Conservation (phyloP, 2,797 vertebrate species). For the Chrysocyon brachyurus region DNA sequence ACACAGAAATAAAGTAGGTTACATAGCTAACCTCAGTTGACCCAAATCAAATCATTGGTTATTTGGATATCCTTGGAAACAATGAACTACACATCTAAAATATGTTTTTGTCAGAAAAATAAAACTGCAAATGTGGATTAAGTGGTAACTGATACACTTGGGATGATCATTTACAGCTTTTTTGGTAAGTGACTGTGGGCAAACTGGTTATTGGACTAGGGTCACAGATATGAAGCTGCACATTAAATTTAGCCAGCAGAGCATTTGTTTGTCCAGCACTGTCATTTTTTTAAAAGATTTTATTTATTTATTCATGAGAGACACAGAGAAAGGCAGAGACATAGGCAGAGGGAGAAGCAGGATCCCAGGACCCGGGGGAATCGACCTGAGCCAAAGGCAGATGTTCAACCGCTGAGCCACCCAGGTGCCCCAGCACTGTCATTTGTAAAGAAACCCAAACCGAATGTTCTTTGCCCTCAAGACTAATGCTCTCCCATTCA, state of each 20-base stretch:
- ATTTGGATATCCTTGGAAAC: not conserved
- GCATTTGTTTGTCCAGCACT: not conserved
- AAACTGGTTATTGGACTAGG: not conserved
- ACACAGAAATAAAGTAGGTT: not conserved
- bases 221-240: not conserved
- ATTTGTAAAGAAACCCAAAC: not conserved
- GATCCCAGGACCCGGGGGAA: no score
- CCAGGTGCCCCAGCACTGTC: no score
- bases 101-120: conserved; percentile 39
- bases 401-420: no score
- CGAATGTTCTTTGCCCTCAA: not conserved
- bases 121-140: not conserved
- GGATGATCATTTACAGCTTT: not conserved
- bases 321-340: no score
- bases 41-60: not conserved
- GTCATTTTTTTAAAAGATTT: not conserved
- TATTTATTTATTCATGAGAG: no score
- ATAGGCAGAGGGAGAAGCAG: no score
- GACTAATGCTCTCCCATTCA: not conserved
- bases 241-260: not conserved
- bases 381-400: no score
- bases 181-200: not conserved
- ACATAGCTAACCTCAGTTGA: not conserved
- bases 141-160: not conserved
- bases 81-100: conserved; percentile 24